A percentile compares a stretch with the other conserved stretches of the same genome.
Evolutionary conservation across 2,113 vertebrate species (phyloP).

Genomic region (Cnemophilus loriae): DNA sequence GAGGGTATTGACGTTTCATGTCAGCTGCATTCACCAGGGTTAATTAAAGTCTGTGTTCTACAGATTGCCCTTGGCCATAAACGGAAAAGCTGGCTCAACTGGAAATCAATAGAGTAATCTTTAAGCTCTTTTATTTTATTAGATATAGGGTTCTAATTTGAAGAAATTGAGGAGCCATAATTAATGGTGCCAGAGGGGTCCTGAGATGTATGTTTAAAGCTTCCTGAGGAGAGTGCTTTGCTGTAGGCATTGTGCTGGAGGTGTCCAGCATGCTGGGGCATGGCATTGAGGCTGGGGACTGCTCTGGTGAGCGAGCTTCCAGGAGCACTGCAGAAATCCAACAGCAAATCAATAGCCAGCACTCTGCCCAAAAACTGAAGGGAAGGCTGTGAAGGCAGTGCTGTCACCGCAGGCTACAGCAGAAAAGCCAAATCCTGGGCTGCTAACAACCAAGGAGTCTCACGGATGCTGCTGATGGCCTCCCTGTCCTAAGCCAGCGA

Average conservation of each 20-base stretch:
- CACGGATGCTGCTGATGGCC: not conserved
- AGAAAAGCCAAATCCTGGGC: not conserved
- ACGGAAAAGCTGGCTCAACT: not conserved
- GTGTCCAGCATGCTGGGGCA: fast-evolving
- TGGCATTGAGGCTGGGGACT: not conserved
- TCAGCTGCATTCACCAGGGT: not conserved
- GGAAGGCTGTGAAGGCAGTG: not conserved
- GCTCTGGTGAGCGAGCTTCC: fast-evolving
- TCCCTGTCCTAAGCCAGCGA: fast-evolving
- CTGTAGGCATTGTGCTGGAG: not conserved
- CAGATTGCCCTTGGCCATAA: not conserved
- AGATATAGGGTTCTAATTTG: constrained; percentile 19
- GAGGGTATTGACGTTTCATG: not conserved
- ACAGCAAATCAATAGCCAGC: not conserved
- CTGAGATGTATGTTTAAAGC: not conserved
- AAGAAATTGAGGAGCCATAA: constrained; percentile 1
- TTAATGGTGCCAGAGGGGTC: not conserved
- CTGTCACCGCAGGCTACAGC: not conserved
- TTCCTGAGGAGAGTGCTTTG: not conserved
- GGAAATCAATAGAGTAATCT: constrained; percentile 34
- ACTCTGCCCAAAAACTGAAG: not conserved
- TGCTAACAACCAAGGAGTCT: not conserved
- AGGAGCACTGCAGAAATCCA: not conserved
- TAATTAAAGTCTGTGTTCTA: constrained; percentile 46
- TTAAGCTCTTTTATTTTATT: constrained; percentile 52